Base-by-base conservation (phyloP, 2,888 invertebrate species). In the Nymphalis c-album region DNA sequence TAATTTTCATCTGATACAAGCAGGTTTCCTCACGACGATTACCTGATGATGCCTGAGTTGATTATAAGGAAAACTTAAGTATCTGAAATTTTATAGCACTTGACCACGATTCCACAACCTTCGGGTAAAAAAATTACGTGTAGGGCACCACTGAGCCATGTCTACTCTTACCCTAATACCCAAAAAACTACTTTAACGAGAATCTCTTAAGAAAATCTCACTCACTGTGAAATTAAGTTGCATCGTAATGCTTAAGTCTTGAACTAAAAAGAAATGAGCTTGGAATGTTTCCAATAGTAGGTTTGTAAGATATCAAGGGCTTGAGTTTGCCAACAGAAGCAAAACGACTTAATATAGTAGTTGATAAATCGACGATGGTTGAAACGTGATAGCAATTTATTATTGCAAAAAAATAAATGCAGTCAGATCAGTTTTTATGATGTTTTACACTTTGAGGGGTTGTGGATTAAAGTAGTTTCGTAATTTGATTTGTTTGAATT, bases 211-310 rank as follows among this genome's bases (percentile, higher is more conserved):
- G 55, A 66, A 46, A 66, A 60, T 60, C 55, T 47, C 55, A 6
- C 60, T 60, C 31, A 46, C 59, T 40, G 50, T 64, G 48, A 64
- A 65, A 63, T 64, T 46, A 66, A 55, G 55, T 60, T 63, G 60
- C 63, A 68, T 66, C 68, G 62, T 60, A 55, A 65, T 63, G 53
- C 53, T 45, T 51, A 65, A 65, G 65, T 59, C 65, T 48, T 40
- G 40, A 59, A 68, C 53, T 64, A 63, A 73, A 73, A 73, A 71
- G 68, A 64, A 71, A 72, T 71, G 66, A 71, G 57, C 57, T 71
- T 71, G 71, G 71, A 65, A 47, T 18, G 51, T 50, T 65, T 72
- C 72, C 72, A 73, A 66, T 71, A 73, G 68, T 67, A 70, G 64
- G 65, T 69, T 63, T 64, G 63, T 67, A 70, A 70, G 64, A 62